Percentiles rank a stretch among this genome's conserved stretches.
phyloP scores from a whole-genome alignment of 2,113 vertebrate species.

The Sigmodon hispidus region DNA sequence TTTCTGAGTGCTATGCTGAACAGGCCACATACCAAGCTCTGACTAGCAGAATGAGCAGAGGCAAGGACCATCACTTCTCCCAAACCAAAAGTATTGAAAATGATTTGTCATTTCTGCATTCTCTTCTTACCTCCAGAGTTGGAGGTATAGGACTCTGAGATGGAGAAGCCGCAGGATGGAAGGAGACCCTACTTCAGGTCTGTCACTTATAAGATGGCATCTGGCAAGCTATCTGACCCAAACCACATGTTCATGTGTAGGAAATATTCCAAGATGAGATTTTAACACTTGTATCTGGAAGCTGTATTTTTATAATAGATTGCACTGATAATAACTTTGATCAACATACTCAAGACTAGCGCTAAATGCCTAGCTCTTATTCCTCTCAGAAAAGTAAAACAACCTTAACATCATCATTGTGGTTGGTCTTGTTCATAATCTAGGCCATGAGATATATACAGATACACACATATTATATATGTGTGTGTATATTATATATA shows the following conservation, averaged over 20 bases:
- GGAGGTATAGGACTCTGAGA: neutral
- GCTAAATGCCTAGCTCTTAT: neutral
- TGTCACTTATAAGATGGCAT: no score
- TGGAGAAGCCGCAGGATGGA: neutral
- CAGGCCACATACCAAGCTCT: neutral
- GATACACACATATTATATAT: fast-evolving
- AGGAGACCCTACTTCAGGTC: neutral
- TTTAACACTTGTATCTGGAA: neutral
- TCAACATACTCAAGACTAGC: neutral
- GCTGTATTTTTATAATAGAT: neutral
- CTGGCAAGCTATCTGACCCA: neutral
- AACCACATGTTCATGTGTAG: neutral
- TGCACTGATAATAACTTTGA: neutral
- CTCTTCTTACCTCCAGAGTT: neutral
- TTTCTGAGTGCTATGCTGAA: neutral
- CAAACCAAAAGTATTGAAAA: neutral
- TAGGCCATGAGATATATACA: neutral
- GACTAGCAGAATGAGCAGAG: neutral
- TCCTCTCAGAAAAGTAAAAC: neutral
- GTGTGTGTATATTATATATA: no score
- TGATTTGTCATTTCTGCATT: neutral
- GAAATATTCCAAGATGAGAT: neutral
- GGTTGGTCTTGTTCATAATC: neutral
- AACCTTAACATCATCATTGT: neutral
- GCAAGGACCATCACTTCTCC: neutral